Conservation (phyloP, 2,888 invertebrate genomes). For the Caenorhabditis panamensis region DNA sequence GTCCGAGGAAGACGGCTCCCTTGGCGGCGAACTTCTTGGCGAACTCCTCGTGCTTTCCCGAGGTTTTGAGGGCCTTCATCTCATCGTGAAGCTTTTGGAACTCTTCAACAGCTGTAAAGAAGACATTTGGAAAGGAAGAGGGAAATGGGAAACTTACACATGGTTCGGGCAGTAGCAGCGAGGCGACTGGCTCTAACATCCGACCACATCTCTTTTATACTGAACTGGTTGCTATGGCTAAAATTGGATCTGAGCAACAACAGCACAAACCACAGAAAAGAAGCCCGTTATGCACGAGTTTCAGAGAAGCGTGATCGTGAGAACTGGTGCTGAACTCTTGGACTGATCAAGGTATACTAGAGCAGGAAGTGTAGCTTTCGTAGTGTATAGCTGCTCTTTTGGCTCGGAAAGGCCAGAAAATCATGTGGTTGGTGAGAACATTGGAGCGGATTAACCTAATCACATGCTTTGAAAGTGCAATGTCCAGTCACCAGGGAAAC, state of each 20-base stretch:
- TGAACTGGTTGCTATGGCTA: conserved; percentile 32
- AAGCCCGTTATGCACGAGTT: conserved; percentile 26
- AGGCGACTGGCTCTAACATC: conserved; percentile 9
- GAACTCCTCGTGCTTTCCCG: conserved; percentile 57
- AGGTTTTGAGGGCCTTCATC: conserved; percentile 43
- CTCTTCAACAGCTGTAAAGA: conserved; percentile 55
- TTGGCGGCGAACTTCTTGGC: conserved; percentile 57
- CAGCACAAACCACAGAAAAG: conserved; percentile 37
- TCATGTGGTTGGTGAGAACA: background rate
- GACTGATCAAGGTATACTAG: background rate
- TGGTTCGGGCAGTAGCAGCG: conserved; percentile 22
- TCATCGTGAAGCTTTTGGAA: conserved; percentile 65
- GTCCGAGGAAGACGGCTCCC: conserved; percentile 59
- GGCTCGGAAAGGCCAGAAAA: background rate
- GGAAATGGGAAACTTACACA: conserved; percentile 36
- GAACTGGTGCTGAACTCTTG: conserved; percentile 43
- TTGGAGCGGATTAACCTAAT: background rate
- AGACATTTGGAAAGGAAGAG: background rate
- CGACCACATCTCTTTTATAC: conserved; percentile 31
- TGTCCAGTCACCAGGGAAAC: background rate
- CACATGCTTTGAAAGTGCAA: background rate
- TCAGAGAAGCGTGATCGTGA: conserved; percentile 36
- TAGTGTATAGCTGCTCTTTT: conserved; percentile 35
- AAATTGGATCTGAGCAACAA: conserved; percentile 18
- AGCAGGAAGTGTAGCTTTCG: conserved; percentile 21